A percentile compares a stretch with the other conserved stretches of the same genome.
phyloP scores from a whole-genome alignment of 1,140 invertebrate species.

The Aethina tumida region DNA sequence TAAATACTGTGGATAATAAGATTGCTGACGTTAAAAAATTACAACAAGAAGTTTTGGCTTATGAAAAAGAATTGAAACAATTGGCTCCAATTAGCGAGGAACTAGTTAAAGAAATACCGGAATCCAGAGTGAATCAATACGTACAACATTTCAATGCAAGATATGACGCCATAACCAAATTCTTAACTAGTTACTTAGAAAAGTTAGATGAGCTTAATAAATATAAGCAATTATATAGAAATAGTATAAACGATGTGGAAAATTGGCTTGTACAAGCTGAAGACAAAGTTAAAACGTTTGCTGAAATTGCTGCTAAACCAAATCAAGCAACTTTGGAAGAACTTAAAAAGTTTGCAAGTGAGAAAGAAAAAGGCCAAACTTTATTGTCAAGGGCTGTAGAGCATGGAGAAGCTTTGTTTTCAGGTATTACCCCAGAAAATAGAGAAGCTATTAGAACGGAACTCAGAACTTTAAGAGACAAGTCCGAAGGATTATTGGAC shows the following conservation, averaged over 20 bases:
- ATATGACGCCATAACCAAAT: conserved; percentile 66
- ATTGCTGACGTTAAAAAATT: conserved; percentile 56
- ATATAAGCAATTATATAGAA: conserved; percentile 55
- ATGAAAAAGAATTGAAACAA: conserved; percentile 54
- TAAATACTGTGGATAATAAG: conserved; percentile 62
- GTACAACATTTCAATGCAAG: conserved; percentile 65
- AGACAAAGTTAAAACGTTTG: conserved; percentile 56
- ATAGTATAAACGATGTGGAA: conserved; percentile 59
- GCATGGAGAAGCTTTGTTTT: conserved; percentile 77
- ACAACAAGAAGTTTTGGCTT: conserved; percentile 50
- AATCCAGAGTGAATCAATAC: conserved; percentile 70
- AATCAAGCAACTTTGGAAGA: conserved; percentile 60
- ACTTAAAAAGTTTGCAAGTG: conserved; percentile 61
- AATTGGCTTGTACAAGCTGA: conserved; percentile 71
- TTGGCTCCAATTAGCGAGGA: conserved; percentile 58
- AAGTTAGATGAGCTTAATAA: conserved; percentile 56
- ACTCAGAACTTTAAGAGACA: conserved; percentile 66
- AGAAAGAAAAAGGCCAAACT: conserved; percentile 67
- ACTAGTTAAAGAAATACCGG: conserved; percentile 66
- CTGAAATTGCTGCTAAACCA: conserved; percentile 55
- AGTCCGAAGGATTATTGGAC: conserved; percentile 75
- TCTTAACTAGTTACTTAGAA: conserved; percentile 54
- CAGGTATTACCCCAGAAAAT: conserved; percentile 76
- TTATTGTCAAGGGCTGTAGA: conserved; percentile 73
- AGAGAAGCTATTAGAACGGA: conserved; percentile 75